Percentiles rank a stretch among this genome's conserved stretches.
Evolutionary conservation across 2,888 invertebrate species (phyloP).

Genomic region (Nemurella pictetii): DNA sequence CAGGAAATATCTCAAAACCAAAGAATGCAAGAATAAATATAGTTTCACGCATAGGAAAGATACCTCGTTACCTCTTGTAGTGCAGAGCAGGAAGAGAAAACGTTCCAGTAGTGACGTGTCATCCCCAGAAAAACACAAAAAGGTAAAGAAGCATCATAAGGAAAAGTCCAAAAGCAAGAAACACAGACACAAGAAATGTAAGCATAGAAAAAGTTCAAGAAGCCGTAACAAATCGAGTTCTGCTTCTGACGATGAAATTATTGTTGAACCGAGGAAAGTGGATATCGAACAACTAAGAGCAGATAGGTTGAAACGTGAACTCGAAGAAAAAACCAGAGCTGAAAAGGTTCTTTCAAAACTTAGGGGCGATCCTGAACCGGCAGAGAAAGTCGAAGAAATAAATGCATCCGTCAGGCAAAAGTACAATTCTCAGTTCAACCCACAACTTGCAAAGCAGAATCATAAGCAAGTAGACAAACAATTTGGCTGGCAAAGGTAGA

Average conservation of each 20-base stretch:
- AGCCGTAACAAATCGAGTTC: slow-evolving; percentile 7
- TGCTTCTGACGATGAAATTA: slow-evolving; percentile 25
- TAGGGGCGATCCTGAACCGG: slow-evolving; percentile 56
- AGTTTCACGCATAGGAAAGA: slow-evolving; percentile 44
- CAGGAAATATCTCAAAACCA: slow-evolving; percentile 58
- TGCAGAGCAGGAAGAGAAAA: slow-evolving; percentile 44
- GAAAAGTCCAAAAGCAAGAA: neutral
- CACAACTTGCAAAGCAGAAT: slow-evolving; percentile 84
- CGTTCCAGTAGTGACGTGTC: slow-evolving; percentile 3
- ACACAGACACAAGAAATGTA: slow-evolving; percentile 36
- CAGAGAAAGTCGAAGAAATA: slow-evolving; percentile 46
- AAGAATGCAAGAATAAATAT: slow-evolving; percentile 45
- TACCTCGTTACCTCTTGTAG: slow-evolving; percentile 33
- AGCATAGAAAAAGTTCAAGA: slow-evolving; percentile 16
- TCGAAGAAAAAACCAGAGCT: slow-evolving; percentile 71
- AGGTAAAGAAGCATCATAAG: slow-evolving; percentile 42
- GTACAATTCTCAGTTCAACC: slow-evolving; percentile 97
- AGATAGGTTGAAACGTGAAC: slow-evolving; percentile 80
- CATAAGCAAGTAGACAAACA: slow-evolving; percentile 32
- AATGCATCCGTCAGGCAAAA: slow-evolving; percentile 64
- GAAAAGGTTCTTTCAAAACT: slow-evolving; percentile 72
- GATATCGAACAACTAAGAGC: slow-evolving; percentile 70
- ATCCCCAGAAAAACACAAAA: slow-evolving; percentile 44
- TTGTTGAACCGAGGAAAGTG: slow-evolving; percentile 41
- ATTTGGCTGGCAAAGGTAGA: neutral